Evolutionary conservation across 2,888 invertebrate species (phyloP).

Genomic region (Taphrorychus bicolor): DNA sequence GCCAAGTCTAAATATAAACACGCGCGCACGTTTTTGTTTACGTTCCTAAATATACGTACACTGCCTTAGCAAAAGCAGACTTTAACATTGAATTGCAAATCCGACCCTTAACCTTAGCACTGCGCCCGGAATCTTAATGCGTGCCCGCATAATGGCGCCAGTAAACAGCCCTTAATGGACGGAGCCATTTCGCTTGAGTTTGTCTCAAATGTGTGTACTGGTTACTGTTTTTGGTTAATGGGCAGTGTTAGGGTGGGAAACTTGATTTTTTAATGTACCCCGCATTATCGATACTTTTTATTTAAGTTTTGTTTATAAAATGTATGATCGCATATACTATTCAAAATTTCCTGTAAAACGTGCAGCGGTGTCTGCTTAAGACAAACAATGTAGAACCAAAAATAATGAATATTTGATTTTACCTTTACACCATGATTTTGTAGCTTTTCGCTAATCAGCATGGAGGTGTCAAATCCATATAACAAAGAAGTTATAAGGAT

Average conservation of each 20-base stretch:
- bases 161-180: background rate
- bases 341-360: too few species aligned
- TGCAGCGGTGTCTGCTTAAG: too few species aligned
- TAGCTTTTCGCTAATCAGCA: too few species aligned
- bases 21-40: slow-evolving; percentile 27
- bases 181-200: background rate
- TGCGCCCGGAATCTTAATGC: background rate
- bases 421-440: too few species aligned
- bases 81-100: slow-evolving; percentile 8
- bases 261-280: background rate
- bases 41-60: slow-evolving; percentile 5
- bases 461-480: too few species aligned
- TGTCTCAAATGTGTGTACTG: background rate
- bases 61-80: background rate
- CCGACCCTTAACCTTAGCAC: background rate
- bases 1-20: slow-evolving; percentile 29
- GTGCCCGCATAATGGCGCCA: background rate
- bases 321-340: too few species aligned
- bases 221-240: background rate
- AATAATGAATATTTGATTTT: too few species aligned
- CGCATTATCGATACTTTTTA: too few species aligned
- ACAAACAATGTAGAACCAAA: too few species aligned
- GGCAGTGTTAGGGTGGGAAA: background rate
- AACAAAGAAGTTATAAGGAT: too few species aligned
- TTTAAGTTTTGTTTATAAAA: too few species aligned